Evolutionary conservation across 2,113 vertebrate species (phyloP).

Genomic region (Platichthys stellatus): DNA sequence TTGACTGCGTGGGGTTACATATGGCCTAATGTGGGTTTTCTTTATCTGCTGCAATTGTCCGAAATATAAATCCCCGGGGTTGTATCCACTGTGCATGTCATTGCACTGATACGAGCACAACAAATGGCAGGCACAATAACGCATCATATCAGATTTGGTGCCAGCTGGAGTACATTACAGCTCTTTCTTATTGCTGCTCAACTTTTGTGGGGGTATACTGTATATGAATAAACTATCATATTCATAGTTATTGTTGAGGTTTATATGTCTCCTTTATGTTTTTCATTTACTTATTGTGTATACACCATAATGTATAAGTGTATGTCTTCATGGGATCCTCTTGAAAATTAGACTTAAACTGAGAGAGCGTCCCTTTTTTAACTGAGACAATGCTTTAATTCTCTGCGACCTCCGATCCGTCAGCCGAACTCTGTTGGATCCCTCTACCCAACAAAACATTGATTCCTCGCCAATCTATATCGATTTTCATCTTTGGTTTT

Average conservation of each 20-base stretch:
- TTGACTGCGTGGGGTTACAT: slow-evolving; percentile 73
- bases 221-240: slow-evolving; percentile 22
- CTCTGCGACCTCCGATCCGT: too few relatives aligned
- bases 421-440: too few relatives aligned
- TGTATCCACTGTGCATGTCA: slow-evolving; percentile 67
- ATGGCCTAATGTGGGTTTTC: slow-evolving; percentile 71
- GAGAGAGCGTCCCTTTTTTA: neutral
- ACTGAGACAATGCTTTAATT: neutral
- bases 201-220: slow-evolving; percentile 13
- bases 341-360: neutral
- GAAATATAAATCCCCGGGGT: slow-evolving; percentile 75
- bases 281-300: neutral
- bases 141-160: slow-evolving; percentile 54
- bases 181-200: slow-evolving; percentile 27
- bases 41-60: slow-evolving; percentile 71
- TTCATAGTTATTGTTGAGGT: neutral
- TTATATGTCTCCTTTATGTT: neutral
- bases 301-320: neutral
- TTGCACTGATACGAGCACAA: slow-evolving; percentile 78
- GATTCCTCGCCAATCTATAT: too few relatives aligned
- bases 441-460: too few relatives aligned
- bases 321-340: neutral
- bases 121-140: slow-evolving; percentile 70
- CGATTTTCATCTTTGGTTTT: too few relatives aligned
- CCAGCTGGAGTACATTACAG: slow-evolving; percentile 39